A percentile compares a stretch with the other conserved stretches of the same genome.
Evolutionary conservation across 2,888 invertebrate species (phyloP).

Genomic region (Mythimna impura): DNA sequence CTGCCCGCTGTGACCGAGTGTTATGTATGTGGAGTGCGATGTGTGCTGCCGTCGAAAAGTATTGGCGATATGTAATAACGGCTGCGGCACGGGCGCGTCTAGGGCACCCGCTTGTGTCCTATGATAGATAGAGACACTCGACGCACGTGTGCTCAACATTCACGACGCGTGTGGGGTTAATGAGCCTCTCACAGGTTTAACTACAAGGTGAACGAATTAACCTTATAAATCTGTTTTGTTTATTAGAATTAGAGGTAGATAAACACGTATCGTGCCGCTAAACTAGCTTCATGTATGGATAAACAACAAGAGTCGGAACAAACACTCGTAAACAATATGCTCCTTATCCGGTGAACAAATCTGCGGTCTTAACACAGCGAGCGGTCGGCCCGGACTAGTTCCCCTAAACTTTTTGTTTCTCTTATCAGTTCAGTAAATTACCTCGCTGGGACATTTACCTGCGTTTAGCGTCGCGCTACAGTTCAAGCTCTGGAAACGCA

Average conservation of each 20-base stretch:
- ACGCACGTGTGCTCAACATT: neutral
- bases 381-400: conserved; percentile 1
- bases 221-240: neutral
- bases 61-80: too few relatives aligned
- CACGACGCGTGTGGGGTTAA: neutral
- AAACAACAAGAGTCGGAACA: neutral
- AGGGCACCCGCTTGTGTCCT: too few relatives aligned
- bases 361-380: conserved; percentile 5
- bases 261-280: neutral
- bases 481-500: neutral
- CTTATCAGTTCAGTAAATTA: conserved; percentile 25
- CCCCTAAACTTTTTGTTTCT: conserved; percentile 3
- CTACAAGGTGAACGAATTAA: neutral
- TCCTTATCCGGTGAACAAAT: conserved; percentile 10
- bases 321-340: conserved; percentile 9
- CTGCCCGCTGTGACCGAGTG: neutral
- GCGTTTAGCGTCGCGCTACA: neutral
- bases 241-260: neutral
- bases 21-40: too few relatives aligned
- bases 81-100: too few relatives aligned
- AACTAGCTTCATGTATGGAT: neutral
- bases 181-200: neutral
- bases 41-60: neutral
- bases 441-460: conserved; percentile 13
- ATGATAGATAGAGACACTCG: neutral